These are phyloP conservation scores for Ochotona princeps DNA, from an alignment of 2,113 vertebrate genomes.

Conservation along the genomic window DNA sequence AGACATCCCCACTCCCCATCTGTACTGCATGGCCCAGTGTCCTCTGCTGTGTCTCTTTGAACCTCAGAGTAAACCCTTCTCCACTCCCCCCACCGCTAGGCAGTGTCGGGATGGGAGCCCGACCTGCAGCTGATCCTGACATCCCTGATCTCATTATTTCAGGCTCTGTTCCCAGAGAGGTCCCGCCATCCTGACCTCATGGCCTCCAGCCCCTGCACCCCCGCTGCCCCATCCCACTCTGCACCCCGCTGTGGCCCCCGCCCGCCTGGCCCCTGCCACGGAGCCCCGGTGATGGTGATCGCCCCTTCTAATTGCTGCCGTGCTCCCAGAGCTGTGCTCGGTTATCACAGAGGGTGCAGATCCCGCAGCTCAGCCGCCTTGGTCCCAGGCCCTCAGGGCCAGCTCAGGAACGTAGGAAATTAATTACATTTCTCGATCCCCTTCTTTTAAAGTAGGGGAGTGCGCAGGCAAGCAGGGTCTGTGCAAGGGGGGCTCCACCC, in stretches of 20 bases:
- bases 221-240: neutral
- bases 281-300: conserved; percentile 68
- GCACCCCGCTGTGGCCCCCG: neutral
- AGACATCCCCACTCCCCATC: neutral
- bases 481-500: conserved; percentile 53
- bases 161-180: neutral
- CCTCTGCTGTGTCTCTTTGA: no score
- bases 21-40: neutral
- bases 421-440: conserved; percentile 97
- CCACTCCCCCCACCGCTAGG: neutral
- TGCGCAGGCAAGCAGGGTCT: conserved; percentile 73
- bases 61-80: no score
- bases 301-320: conserved; percentile 84
- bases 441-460: conserved; percentile 89
- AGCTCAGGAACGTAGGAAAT: conserved; percentile 98
- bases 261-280: neutral
- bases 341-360: conserved; percentile 99
- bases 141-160: neutral
- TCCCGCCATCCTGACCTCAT: neutral
- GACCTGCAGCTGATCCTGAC: accelerated
- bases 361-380: conserved; percentile 93
- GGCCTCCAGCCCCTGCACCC: neutral
- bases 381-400: conserved; percentile 92
- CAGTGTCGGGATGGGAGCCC: accelerated
- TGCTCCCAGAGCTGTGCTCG: conserved; percentile 86